Evolutionary conservation across 2,113 vertebrate genomes (phyloP).

Genomic region (Hemiscyllium ocellatum): DNA sequence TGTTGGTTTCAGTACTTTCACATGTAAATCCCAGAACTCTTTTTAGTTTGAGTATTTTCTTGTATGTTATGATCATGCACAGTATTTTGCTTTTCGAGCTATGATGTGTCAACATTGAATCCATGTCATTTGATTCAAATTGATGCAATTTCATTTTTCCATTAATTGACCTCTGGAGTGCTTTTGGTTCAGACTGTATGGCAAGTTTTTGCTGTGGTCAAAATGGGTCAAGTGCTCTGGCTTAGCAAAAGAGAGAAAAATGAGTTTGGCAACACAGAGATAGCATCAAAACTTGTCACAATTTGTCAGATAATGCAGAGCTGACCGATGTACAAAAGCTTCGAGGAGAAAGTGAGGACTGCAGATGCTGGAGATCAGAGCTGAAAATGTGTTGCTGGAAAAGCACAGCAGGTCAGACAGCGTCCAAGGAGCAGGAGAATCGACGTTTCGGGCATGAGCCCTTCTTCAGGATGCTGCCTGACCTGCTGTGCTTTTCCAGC

Average conservation of each 20-base stretch:
- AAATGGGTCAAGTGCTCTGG: background rate
- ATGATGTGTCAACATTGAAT: background rate
- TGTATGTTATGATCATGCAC: background rate
- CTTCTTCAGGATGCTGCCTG: too few relatives aligned
- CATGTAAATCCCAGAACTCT: too few relatives aligned
- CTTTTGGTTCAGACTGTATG: background rate
- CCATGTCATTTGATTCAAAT: background rate
- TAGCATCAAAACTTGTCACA: background rate
- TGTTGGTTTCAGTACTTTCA: too few relatives aligned
- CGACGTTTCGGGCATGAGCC: too few relatives aligned
- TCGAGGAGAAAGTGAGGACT: too few relatives aligned
- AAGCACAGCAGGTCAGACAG: too few relatives aligned
- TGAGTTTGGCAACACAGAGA: background rate
- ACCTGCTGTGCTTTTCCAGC: too few relatives aligned
- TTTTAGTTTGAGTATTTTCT: background rate
- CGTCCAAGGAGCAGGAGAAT: too few relatives aligned
- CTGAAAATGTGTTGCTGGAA: too few relatives aligned
- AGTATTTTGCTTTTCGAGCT: background rate
- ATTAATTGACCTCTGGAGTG: background rate
- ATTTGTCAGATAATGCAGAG: background rate
- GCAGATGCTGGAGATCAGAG: too few relatives aligned
- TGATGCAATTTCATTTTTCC: background rate
- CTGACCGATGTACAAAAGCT: background rate
- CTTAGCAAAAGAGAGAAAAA: background rate
- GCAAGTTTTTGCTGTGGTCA: background rate